Evolutionary conservation across 2,888 invertebrate species (phyloP).

Genomic region (Lycocerus yunnanus): DNA sequence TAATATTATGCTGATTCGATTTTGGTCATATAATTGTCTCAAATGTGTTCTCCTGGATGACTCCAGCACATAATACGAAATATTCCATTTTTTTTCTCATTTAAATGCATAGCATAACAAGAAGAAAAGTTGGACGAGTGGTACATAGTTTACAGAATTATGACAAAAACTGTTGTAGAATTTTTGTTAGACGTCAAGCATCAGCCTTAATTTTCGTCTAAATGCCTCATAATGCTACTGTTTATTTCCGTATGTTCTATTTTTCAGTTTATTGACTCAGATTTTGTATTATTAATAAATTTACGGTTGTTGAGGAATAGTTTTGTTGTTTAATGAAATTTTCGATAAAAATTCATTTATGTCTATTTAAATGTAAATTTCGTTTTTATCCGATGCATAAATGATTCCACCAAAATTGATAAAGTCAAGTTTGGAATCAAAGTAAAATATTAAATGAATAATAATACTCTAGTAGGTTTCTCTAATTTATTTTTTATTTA

Average conservation of each 20-base stretch:
- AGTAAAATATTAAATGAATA: conserved; percentile 1
- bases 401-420: background rate
- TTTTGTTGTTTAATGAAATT: background rate
- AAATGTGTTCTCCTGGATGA: no score
- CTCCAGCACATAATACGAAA: background rate
- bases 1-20: background rate
- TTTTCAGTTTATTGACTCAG: conserved; percentile 4
- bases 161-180: background rate
- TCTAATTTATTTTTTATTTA: background rate
- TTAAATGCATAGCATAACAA: no score
- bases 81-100: background rate
- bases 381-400: background rate
- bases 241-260: conserved; percentile 2
- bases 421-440: background rate
- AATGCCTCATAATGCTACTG: background rate
- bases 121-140: background rate
- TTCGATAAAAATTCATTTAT: background rate
- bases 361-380: background rate
- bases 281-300: conserved; percentile 4
- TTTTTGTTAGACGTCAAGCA: background rate
- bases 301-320: background rate
- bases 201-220: background rate
- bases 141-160: background rate
- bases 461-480: background rate
- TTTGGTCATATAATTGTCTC: no score